Base-by-base conservation (phyloP, 2,888 invertebrate species). In the Busseola fusca region DNA sequence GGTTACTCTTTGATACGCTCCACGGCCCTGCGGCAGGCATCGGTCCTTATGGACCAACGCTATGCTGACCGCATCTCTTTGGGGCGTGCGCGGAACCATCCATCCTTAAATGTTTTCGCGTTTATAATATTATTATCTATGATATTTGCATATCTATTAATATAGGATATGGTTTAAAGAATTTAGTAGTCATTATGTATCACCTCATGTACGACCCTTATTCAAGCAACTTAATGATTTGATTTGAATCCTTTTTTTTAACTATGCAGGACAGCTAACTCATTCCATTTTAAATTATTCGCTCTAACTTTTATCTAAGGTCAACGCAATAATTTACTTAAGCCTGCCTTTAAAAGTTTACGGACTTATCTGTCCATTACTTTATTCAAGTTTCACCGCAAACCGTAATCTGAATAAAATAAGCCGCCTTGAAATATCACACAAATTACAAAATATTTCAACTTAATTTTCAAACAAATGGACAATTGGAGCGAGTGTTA, bases 401-500 rank as follows among this genome's bases (percentile, higher is more conserved):
- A 80, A 69, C 69, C 72, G 54, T 70, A 60, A 65, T 66, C 27
- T 50, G 21, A 68, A 69, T 72, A 58, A 74, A 82, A 81, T 71
- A 68, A 76, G 37, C 56, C n/a, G 21, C 54, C 27, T 42, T 65
- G 27, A 74, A 76, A 82, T 75, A 66, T 82, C 60, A 65, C 59
- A 52, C 64, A 34, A 65, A 58, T 58, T 45, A 72, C 72, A 76
- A 79, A 81, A 83, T 74, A 76, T 79, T 81, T 74, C 71, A 69
- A 79, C 71, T 72, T 79, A 79, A 82, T 84, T 75, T 82, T 67
- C 69, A 62, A 74, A 78, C 71, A 75, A 81, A 69, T 66, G 65
- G 73, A 77, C 75, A 72, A 81, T 80, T 72, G 69, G 64, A 63
- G 59, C 72, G 70, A 81, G 81, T 80, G 78, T 83, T 79, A 84